These are phyloP conservation scores for Lepus americanus DNA, from an alignment of 2,113 vertebrate species.

Conservation along the genomic window DNA sequence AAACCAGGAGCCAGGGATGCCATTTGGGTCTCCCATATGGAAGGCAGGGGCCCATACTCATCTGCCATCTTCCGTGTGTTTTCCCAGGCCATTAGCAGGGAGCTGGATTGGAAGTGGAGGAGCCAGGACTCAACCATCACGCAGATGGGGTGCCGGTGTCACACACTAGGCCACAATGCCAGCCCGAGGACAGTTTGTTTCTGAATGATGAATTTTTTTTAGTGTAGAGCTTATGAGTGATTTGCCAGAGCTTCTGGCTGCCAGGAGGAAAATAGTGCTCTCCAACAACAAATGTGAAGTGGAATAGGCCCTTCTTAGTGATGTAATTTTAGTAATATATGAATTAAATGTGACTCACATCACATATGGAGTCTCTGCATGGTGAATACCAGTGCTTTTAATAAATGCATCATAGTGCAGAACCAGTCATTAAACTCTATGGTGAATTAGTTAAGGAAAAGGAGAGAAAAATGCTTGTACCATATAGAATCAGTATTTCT, in stretches of 20 bases:
- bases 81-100: too few relatives aligned
- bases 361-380: constrained; percentile 29
- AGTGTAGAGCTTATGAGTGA: constrained; percentile 42
- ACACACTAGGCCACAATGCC: too few relatives aligned
- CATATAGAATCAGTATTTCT: constrained; percentile 81
- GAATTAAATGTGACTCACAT: constrained; percentile 70
- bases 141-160: too few relatives aligned
- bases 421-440: constrained; percentile 66
- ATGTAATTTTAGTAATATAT: constrained; percentile 73
- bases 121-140: too few relatives aligned
- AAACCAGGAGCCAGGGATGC: too few relatives aligned
- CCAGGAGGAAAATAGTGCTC: constrained; percentile 31
- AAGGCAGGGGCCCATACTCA: too few relatives aligned
- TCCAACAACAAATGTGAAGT: constrained; percentile 55
- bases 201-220: constrained; percentile 49
- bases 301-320: constrained; percentile 55
- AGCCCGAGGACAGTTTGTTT: neutral
- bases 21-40: too few relatives aligned
- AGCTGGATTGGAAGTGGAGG: too few relatives aligned
- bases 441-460: constrained; percentile 67
- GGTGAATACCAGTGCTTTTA: constrained; percentile 64
- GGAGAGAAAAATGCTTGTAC: constrained; percentile 57
- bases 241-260: constrained; percentile 43
- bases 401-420: constrained; percentile 63
- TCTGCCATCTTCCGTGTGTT: too few relatives aligned